Evolutionary conservation across 1,140 invertebrate species (phyloP), one percentile per base, ranked within the genome.

Genomic region (Dreissena rostriformis): DNA sequence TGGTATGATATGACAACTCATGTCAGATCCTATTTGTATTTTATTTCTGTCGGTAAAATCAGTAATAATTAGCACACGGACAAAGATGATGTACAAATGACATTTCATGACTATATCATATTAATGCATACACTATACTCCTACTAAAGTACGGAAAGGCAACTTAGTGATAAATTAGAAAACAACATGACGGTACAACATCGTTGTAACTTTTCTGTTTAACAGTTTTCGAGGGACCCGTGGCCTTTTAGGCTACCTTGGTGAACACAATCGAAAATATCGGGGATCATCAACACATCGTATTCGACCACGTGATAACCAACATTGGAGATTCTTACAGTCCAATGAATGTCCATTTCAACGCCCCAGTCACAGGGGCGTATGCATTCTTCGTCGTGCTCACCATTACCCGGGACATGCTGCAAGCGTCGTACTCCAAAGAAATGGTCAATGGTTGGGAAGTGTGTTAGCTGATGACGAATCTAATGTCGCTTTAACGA

Each of bases 271-370:
- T 72, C 5, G 24, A 17, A 17, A 14, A 49, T 39, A 8, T 72
- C 10, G 70, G 70, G 52, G 70, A 19, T n/a, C 28, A 72, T 51
- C 70, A 72, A 19, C 24, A 72, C 17, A 72, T 72, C 53, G 70
- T 72, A 8, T 72, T 66, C 67, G 75, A 67, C 29, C 19, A 29
- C 11, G 63, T 77, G 29, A 19, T 57, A 8, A 77, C 75, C n/a
- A 77, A 77, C 39, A 26, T 66, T 15, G 75, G 75, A 51, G 55
- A 78, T 70, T 63, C 19, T 2, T 78, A 78, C 51, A 78, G 55
- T 26, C 19, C 39, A 2, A 15, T 22, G n/a, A n/a, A 39, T 24
- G 76, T 63, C n/a, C 24, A 28, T 29, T 78, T 78, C 19, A 29
- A 1, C 12, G 74, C 74, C 7, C 74, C 74, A 1, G 57, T 76